A percentile compares a stretch with the other conserved stretches of the same genome.
phyloP scores from a whole-genome alignment of 2,888 invertebrate genomes.

The Platerodrilus igneus region DNA sequence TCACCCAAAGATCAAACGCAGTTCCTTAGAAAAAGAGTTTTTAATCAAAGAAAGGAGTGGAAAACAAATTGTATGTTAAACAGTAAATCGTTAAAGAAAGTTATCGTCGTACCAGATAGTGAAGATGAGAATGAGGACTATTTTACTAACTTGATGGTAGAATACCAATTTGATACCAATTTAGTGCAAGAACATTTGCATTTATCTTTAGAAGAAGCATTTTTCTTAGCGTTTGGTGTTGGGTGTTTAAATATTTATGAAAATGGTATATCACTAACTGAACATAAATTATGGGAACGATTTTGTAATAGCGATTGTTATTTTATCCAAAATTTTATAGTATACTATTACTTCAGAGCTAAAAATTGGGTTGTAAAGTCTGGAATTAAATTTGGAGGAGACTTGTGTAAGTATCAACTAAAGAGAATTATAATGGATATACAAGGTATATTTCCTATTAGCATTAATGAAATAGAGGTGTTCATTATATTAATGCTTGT shows the following conservation, averaged over 20 bases:
- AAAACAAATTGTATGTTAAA: constrained; percentile 41
- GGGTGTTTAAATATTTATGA: constrained; percentile 62
- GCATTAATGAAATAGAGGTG: too few species aligned
- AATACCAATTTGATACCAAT: constrained; percentile 56
- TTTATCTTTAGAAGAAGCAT: constrained; percentile 72
- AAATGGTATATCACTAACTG: constrained; percentile 50
- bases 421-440: too few species aligned
- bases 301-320: constrained; percentile 56
- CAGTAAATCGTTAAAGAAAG: constrained; percentile 41
- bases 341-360: constrained; percentile 80
- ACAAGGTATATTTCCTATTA: too few species aligned
- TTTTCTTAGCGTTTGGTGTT: constrained; percentile 64
- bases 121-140: constrained; percentile 62
- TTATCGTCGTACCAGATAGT: constrained; percentile 61
- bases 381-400: constrained; percentile 84
- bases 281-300: constrained; percentile 54
- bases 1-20: constrained; percentile 46
- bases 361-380: constrained; percentile 88
- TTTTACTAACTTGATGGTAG: constrained; percentile 56
- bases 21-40: constrained; percentile 59
- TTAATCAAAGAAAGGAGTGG: constrained; percentile 56
- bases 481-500: too few species aligned
- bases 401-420: constrained; percentile 75
- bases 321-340: constrained; percentile 68
- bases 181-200: constrained; percentile 60